These are phyloP conservation scores for Anguilla obscura DNA, from an alignment of 2,797 vertebrate genomes.

Conservation along the genomic window DNA sequence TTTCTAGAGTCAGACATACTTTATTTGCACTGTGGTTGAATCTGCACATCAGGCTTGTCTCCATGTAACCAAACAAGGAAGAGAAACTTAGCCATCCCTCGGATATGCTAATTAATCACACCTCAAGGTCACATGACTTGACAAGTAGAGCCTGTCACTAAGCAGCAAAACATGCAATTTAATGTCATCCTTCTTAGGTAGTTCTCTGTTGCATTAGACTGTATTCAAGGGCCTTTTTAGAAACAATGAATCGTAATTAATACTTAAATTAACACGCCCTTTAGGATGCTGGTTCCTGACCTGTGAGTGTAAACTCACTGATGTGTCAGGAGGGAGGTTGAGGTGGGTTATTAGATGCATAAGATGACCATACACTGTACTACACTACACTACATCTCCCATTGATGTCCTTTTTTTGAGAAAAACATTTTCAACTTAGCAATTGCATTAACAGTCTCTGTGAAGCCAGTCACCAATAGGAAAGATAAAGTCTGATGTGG, in stretches of 20 bases:
- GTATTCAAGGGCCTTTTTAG: background rate
- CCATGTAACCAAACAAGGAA: background rate
- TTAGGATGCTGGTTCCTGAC: background rate
- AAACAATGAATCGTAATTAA: background rate
- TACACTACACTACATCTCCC: background rate
- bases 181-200: background rate
- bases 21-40: background rate
- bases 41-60: background rate
- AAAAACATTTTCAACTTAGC: background rate
- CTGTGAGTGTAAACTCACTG: background rate
- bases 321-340: background rate
- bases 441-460: background rate
- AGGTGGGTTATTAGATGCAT: background rate
- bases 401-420: background rate
- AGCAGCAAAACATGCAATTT: background rate
- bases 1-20: background rate
- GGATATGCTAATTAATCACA: constrained; percentile 37
- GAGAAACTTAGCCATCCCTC: constrained; percentile 21
- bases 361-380: background rate
- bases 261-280: background rate
- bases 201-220: background rate
- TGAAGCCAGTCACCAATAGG: background rate
- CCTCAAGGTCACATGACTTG: background rate
- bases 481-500: background rate
- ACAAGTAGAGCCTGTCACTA: background rate